Conservation (phyloP, 2,888 invertebrate species). For the Odontomyia ornata region DNA sequence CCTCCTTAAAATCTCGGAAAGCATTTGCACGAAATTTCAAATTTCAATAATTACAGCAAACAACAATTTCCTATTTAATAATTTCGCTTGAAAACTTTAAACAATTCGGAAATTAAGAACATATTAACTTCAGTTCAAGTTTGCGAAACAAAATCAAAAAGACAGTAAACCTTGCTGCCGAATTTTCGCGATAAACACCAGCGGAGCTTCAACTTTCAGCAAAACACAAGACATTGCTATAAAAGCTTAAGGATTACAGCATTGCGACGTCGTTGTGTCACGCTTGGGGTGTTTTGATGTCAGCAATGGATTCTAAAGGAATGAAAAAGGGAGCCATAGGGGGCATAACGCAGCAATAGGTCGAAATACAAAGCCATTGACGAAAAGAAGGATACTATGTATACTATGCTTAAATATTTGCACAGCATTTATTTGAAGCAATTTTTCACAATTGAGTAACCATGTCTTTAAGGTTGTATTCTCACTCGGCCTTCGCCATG, state of each 20-base stretch:
- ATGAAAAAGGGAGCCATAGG: background rate
- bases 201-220: background rate
- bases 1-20: too few relatives aligned
- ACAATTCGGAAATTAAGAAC: too few relatives aligned
- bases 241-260: constrained; percentile 23
- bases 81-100: too few relatives aligned
- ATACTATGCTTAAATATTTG: constrained; percentile 23
- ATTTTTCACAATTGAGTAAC: background rate
- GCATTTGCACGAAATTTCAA: too few relatives aligned
- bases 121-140: background rate
- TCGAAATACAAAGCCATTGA: too few relatives aligned
- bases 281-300: constrained; percentile 1
- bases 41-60: too few relatives aligned
- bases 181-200: background rate
- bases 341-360: background rate
- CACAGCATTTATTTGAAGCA: background rate
- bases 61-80: too few relatives aligned
- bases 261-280: constrained; percentile 36
- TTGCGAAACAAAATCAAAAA: background rate
- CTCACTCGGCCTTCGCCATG: background rate
- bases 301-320: background rate
- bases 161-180: constrained; percentile 2
- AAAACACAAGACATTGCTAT: background rate
- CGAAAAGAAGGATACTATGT: constrained; percentile 6
- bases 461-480: background rate